These are phyloP conservation scores for Neoascia interrupta DNA, from an alignment of 2,888 invertebrate genomes.

Conservation along the genomic window DNA sequence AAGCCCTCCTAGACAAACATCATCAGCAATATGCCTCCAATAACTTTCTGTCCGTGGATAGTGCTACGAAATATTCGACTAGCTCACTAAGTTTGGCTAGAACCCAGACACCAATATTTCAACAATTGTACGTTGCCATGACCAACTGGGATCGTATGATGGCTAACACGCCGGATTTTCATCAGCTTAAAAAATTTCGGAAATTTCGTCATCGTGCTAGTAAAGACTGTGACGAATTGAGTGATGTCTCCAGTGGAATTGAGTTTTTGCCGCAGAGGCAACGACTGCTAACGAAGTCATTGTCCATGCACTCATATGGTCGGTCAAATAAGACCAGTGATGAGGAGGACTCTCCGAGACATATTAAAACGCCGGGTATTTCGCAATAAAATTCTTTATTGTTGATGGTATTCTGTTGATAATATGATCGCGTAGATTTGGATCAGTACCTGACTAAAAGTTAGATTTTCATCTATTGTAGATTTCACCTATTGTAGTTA, in stretches of 20 bases:
- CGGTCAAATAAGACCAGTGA: slow-evolving; percentile 72
- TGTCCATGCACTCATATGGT: slow-evolving; percentile 54
- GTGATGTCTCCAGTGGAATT: slow-evolving; percentile 39
- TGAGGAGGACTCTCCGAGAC: slow-evolving; percentile 45
- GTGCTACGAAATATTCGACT: slow-evolving; percentile 69
- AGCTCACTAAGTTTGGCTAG: slow-evolving; percentile 72
- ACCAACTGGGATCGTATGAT: slow-evolving; percentile 77
- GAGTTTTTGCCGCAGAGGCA: slow-evolving; percentile 26
- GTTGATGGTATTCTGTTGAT: too few relatives aligned
- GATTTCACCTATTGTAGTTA: too few relatives aligned
- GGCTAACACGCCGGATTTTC: slow-evolving; percentile 73
- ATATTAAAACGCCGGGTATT: slow-evolving; percentile 47
- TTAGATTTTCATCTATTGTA: too few relatives aligned
- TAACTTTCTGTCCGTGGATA: slow-evolving; percentile 69
- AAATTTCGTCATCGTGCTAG: slow-evolving; percentile 68
- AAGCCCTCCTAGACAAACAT: slow-evolving; percentile 71
- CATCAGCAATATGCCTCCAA: slow-evolving; percentile 72
- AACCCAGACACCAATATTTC: slow-evolving; percentile 81
- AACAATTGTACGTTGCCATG: slow-evolving; percentile 80
- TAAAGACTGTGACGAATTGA: slow-evolving; percentile 48
- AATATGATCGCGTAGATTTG: too few relatives aligned
- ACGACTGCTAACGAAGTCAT: slow-evolving; percentile 34
- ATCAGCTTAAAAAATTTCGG: slow-evolving; percentile 72
- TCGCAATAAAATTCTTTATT: too few relatives aligned
- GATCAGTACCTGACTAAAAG: too few relatives aligned